phyloP scores from a whole-genome alignment of 2,113 vertebrate species.

The Thermophis baileyi region DNA sequence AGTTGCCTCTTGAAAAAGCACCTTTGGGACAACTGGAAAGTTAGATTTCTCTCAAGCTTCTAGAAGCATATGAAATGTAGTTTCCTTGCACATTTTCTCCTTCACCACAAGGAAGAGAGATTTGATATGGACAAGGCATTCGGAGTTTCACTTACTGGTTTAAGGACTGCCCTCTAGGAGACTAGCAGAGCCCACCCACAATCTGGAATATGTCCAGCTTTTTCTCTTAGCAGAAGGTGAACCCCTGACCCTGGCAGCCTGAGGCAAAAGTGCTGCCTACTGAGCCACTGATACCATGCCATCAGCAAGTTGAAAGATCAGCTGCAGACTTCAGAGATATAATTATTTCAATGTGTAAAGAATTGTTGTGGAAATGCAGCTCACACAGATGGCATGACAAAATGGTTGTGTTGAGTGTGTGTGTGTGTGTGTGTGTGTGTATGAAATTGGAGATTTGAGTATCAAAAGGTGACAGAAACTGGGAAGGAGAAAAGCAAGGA shows the following conservation, averaged over 20 bases:
- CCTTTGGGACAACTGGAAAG: neutral
- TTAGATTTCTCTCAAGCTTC: slow-evolving; percentile 7
- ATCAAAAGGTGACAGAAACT: too few species aligned
- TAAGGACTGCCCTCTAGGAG: slow-evolving; percentile 38
- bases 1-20: too few species aligned
- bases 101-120: slow-evolving; percentile 39
- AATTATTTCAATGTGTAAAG: slow-evolving; percentile 58
- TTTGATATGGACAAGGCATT: slow-evolving; percentile 38
- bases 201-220: slow-evolving; percentile 53
- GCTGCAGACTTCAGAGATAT: slow-evolving; percentile 53
- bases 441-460: too few species aligned
- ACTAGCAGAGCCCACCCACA: slow-evolving; percentile 53
- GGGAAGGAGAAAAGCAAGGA: too few species aligned
- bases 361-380: slow-evolving; percentile 45
- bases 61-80: slow-evolving; percentile 13
- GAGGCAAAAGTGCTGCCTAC: slow-evolving; percentile 57
- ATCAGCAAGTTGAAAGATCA: slow-evolving; percentile 61
- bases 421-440: too few species aligned
- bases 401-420: too few species aligned
- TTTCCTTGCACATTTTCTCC: neutral
- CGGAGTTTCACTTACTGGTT: slow-evolving; percentile 41
- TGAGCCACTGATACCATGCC: slow-evolving; percentile 55
- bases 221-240: slow-evolving; percentile 55
- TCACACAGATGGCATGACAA: slow-evolving; percentile 46
- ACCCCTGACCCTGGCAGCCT: slow-evolving; percentile 54